Conservation (phyloP, 2,113 vertebrate species). For the Leiothrix lutea region DNA sequence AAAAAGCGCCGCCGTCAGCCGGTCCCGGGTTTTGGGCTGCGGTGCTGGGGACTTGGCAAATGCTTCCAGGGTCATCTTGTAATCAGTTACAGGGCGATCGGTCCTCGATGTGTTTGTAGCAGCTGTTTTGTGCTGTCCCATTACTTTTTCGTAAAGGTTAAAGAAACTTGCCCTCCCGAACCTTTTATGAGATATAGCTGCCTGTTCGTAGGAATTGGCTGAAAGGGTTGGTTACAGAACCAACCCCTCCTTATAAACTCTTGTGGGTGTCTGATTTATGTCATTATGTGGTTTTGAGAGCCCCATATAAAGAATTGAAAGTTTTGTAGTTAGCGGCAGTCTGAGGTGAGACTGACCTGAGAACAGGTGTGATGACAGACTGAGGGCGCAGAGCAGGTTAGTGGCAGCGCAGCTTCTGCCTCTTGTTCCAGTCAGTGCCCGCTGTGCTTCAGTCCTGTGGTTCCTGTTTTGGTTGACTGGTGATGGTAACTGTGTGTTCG, state of each 20-base stretch:
- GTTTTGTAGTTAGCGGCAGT: background rate
- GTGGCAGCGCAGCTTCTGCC: background rate
- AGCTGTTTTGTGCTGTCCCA: background rate
- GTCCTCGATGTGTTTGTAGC: background rate
- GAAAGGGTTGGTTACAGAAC: background rate
- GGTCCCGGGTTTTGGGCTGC: background rate
- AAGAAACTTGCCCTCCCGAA: background rate
- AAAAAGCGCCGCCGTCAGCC: background rate
- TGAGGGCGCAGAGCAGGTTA: background rate
- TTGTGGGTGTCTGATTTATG: background rate
- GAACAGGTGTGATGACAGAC: background rate
- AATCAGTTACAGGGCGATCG: fast-evolving
- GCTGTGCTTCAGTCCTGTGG: fast-evolving
- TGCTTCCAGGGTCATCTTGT: background rate
- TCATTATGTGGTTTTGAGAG: background rate
- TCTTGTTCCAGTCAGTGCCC: background rate
- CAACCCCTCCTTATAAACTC: background rate
- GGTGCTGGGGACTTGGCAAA: fast-evolving
- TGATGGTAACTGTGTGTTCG: fast-evolving
- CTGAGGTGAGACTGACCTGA: background rate
- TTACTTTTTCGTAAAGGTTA: background rate
- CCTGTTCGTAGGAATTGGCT: background rate
- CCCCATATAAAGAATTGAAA: background rate
- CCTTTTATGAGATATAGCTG: too few relatives aligned
- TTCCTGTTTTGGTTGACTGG: background rate